These are phyloP conservation scores for Bovichtus diacanthus DNA, from an alignment of 2,797 vertebrate genomes.

Conservation along the genomic window DNA sequence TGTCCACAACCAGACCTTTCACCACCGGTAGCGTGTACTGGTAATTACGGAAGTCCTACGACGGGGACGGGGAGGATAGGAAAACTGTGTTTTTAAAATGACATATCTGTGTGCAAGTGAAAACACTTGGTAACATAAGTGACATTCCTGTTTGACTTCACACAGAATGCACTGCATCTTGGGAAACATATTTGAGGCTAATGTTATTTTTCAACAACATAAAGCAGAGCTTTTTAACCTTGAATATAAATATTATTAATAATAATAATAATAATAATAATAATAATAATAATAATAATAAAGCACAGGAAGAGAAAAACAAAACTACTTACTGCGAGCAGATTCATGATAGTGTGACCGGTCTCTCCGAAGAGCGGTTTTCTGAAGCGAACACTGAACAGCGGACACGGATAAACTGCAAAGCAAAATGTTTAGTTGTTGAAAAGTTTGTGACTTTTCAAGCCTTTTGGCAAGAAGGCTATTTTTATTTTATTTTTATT, in stretches of 20 bases:
- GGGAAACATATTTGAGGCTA: neutral
- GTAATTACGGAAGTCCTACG: constrained; percentile 98
- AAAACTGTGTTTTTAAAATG: neutral
- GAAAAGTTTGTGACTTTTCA: no score
- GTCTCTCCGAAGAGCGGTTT: constrained; percentile 99
- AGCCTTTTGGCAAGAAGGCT: no score
- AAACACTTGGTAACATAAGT: neutral
- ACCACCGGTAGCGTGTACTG: constrained; percentile 97
- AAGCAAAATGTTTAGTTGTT: constrained; percentile 41
- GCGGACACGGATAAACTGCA: constrained; percentile 97
- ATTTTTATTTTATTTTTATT: no score
- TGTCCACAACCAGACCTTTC: constrained; percentile 95
- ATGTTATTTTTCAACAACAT: neutral
- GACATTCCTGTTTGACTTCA: neutral
- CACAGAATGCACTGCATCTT: neutral
- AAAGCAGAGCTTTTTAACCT: neutral
- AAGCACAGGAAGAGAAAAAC: neutral
- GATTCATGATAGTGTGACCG: constrained; percentile 99
- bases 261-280: no score
- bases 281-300: no score
- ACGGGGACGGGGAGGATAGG: neutral
- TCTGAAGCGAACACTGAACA: constrained; percentile 97
- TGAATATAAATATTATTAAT: neutral
- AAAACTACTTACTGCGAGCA: constrained; percentile 91
- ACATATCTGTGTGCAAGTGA: neutral